phyloP scores from a whole-genome alignment of 2,113 vertebrate species.

The Synodontis membranacea region DNA sequence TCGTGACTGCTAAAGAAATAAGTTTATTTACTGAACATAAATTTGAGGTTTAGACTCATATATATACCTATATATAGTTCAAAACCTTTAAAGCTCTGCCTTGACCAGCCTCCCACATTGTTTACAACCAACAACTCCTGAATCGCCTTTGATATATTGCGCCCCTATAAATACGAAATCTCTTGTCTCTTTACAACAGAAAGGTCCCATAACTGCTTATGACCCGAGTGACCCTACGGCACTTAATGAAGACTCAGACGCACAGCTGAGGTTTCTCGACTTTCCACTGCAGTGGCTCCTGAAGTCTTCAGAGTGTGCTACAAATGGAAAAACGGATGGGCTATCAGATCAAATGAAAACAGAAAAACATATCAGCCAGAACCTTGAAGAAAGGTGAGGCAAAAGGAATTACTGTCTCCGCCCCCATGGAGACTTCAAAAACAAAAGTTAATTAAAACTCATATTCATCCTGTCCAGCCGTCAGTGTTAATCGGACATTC shows the following conservation, averaged over 20 bases:
- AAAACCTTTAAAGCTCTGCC: neutral
- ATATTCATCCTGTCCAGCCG: conserved; percentile 36
- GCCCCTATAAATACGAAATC: neutral
- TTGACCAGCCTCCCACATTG: neutral
- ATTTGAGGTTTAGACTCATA: neutral
- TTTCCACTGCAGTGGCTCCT: conserved; percentile 9
- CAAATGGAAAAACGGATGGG: conserved; percentile 34
- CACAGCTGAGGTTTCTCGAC: neutral
- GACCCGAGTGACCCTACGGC: neutral
- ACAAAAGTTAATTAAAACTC: conserved; percentile 37
- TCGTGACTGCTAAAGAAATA: neutral
- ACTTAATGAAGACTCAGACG: conserved; percentile 12
- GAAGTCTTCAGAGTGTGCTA: conserved; percentile 19
- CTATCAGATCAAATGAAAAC: conserved; percentile 42
- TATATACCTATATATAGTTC: neutral
- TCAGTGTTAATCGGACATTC: conserved; percentile 20
- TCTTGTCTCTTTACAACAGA: neutral
- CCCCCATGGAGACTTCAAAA: conserved; percentile 15
- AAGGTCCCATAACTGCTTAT: conserved; percentile 1
- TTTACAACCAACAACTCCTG: neutral
- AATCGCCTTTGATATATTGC: neutral
- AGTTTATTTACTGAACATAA: neutral
- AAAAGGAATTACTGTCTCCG: conserved; percentile 39
- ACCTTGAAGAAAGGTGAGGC: conserved; percentile 34
- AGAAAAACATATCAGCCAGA: conserved; percentile 27